Evolutionary conservation across 2,113 vertebrate species (phyloP).

Genomic region (Paracanthobrama guichenoti): DNA sequence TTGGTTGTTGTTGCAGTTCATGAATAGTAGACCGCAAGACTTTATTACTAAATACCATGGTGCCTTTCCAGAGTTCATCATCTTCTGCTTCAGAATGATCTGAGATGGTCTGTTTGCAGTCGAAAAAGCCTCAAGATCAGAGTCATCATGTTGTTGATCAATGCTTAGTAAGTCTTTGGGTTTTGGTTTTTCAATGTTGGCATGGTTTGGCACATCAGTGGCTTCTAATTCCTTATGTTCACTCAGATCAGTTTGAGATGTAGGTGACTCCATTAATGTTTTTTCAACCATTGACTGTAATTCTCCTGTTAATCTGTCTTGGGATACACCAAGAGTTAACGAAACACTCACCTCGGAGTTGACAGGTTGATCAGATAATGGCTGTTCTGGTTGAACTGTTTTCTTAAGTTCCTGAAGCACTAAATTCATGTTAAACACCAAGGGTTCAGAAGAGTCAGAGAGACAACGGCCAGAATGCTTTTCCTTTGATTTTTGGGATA

Average conservation of each 20-base stretch:
- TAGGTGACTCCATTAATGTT: not conserved
- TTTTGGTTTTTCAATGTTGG: not conserved
- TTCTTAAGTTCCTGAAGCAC: slow-evolving; percentile 7
- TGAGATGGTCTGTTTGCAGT: slow-evolving; percentile 67
- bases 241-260: not conserved
- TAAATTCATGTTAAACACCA: slow-evolving; percentile 15
- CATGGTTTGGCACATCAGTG: not conserved
- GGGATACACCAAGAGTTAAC: not conserved
- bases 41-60: not conserved
- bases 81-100: slow-evolving; percentile 67
- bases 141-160: slow-evolving; percentile 57
- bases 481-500: not conserved
- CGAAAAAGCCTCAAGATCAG: slow-evolving; percentile 70
- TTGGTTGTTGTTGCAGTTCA: slow-evolving; percentile 1
- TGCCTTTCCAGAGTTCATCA: slow-evolving; percentile 37
- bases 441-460: slow-evolving; percentile 26
- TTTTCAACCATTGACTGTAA: not conserved
- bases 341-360: not conserved
- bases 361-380: not conserved
- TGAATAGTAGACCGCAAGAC: not conserved
- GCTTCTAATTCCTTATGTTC: not conserved
- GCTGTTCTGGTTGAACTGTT: not conserved
- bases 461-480: not conserved
- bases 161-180: not conserved
- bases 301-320: not conserved